phyloP scores from a whole-genome alignment of 2,888 invertebrate species.

The Eugnorisma glareosa region DNA sequence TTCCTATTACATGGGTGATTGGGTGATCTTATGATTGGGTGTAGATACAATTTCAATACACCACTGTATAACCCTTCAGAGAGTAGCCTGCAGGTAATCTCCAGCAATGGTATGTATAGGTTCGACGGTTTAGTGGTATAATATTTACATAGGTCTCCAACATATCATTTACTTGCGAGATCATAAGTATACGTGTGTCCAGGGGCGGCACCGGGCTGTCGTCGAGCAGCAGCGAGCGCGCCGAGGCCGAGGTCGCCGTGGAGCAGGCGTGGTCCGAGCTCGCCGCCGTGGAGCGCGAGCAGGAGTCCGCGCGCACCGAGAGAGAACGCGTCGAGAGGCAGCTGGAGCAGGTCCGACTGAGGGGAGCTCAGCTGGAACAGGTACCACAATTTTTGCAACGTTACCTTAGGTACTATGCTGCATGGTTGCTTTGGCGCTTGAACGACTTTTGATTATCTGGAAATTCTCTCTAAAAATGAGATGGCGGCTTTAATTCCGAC shows the following conservation, averaged over 20 bases:
- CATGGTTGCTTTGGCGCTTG: neutral
- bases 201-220: constrained; percentile 76
- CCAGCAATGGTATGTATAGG: neutral
- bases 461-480: neutral
- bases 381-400: constrained; percentile 72
- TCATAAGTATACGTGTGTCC: constrained; percentile 32
- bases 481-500: neutral
- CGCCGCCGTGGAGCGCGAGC: constrained; percentile 96
- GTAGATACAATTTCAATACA: neutral
- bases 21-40: too few species aligned
- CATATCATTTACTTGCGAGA: constrained; percentile 2
- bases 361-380: constrained; percentile 95
- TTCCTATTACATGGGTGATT: neutral
- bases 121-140: neutral
- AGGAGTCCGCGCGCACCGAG: constrained; percentile 94
- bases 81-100: neutral
- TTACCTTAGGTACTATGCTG: neutral
- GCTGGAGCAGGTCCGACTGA: constrained; percentile 94
- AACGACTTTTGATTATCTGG: neutral
- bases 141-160: neutral
- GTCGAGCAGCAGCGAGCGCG: constrained; percentile 80
- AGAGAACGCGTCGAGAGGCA: constrained; percentile 95
- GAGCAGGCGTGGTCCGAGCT: constrained; percentile 96
- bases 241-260: constrained; percentile 92
- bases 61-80: neutral